Evolutionary conservation across 2,113 vertebrate genomes (phyloP).

Genomic region (Acanthochromis polyacanthus): DNA sequence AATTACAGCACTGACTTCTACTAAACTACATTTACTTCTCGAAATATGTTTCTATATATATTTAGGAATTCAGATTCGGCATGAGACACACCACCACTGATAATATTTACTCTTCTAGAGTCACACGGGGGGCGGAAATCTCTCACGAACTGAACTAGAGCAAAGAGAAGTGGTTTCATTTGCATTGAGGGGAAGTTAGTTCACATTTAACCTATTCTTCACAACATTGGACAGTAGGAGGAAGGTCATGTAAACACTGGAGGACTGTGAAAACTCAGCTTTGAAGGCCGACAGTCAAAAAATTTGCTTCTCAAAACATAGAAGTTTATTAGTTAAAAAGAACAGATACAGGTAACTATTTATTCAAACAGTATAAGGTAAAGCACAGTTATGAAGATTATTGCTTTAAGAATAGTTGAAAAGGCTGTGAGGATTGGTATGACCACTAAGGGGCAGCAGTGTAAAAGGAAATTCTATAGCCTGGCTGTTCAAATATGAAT

Average conservation of each 20-base stretch:
- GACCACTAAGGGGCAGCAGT: conserved; percentile 45
- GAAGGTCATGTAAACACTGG: background rate
- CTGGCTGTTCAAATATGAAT: too few relatives aligned
- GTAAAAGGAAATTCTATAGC: background rate
- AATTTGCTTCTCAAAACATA: background rate
- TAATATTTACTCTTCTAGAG: background rate
- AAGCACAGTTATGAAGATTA: too few relatives aligned
- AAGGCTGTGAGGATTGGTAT: background rate
- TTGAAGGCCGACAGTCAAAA: background rate
- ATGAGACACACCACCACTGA: background rate
- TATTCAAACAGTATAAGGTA: too few relatives aligned
- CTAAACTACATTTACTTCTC: too few relatives aligned
- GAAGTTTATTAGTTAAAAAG: too few relatives aligned
- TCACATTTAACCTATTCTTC: background rate
- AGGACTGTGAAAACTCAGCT: background rate
- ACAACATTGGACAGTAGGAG: background rate
- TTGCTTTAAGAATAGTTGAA: background rate
- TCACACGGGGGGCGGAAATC: background rate
- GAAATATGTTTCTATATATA: too few relatives aligned
- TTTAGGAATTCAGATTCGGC: background rate
- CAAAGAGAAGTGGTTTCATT: background rate
- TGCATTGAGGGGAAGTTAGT: background rate
- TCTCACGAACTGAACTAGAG: background rate
- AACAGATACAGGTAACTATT: background rate
- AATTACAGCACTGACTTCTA: too few relatives aligned